phyloP scores from a whole-genome alignment of 2,888 invertebrate genomes.

The Opisthograptis luteolata region DNA sequence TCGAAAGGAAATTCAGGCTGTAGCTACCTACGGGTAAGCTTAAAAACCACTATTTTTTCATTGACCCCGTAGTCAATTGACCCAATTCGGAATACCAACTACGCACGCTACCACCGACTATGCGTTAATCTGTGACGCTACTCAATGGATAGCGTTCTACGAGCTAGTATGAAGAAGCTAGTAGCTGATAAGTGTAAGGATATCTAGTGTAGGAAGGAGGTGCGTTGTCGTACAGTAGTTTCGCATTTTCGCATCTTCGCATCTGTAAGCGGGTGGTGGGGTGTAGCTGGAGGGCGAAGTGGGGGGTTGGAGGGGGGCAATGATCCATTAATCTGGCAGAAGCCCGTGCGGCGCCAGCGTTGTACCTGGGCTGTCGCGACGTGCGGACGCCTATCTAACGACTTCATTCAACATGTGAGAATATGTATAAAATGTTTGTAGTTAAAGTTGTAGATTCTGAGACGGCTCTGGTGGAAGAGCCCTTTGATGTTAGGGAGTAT shows the following conservation, averaged over 20 bases:
- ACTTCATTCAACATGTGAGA: constrained; percentile 72
- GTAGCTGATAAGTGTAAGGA: constrained; percentile 71
- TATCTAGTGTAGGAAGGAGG: constrained; percentile 70
- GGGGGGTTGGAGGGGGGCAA: constrained; percentile 85
- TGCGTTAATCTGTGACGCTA: constrained; percentile 26
- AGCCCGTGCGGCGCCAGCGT: constrained; percentile 90
- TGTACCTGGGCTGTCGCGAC: constrained; percentile 80
- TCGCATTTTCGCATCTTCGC: constrained; percentile 58
- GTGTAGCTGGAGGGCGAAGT: constrained; percentile 39
- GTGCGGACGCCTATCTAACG: constrained; percentile 82
- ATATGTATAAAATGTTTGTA: constrained; percentile 47
- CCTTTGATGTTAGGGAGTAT: constrained; percentile 17
- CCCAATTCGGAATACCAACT: constrained; percentile 40
- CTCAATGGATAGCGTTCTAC: constrained; percentile 28
- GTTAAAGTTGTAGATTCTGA: constrained; percentile 39
- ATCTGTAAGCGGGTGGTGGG: constrained; percentile 58
- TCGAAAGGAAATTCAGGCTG: constrained; percentile 4
- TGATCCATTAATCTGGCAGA: constrained; percentile 93
- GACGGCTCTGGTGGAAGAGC: constrained; percentile 31
- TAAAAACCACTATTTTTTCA: constrained; percentile 40
- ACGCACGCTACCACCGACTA: constrained; percentile 35
- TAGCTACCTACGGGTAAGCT: constrained; percentile 35
- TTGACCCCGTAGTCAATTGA: constrained; percentile 40
- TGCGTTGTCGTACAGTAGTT: constrained; percentile 77
- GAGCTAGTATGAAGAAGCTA: constrained; percentile 32